Base-by-base conservation (phyloP, 53 echinoderm and acorn worm genomes). In the Echinarachnius parma region DNA sequence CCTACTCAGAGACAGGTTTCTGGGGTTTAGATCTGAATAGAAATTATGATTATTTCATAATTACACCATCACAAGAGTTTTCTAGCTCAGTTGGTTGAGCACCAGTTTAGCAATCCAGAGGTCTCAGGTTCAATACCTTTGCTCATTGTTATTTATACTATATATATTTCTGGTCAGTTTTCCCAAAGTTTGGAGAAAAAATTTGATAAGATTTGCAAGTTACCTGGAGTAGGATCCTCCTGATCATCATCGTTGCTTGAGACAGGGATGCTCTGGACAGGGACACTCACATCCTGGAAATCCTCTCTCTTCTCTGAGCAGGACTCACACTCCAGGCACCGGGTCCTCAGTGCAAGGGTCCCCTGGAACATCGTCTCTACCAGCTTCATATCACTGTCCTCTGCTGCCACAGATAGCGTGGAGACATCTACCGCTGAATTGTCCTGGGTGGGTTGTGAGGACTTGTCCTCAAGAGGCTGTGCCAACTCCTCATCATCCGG, bases 201-300 rank as follows among this genome's bases (percentile, higher is more conserved):
- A n/a, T n/a, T n/a, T n/a, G n/a, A n/a, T n/a, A n/a, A n/a, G n/a
- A n/a, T n/a, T n/a, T n/a, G n/a, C n/a, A n/a, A n/a, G n/a, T n/a
- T n/a, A 89, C 89, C 89, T 64, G 87, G 72, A 23, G 44, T 29
- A 13, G 64, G 39, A 11, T 72, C 78, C 36, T 77, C 84, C 10
- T 84, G 67, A 5, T 84, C 84, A 8, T 77, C 81, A 2, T 60
- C 75, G 23, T 57, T 56, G 11, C 30, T 62, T 26, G 23, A 48
- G 28, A 58, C 48, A 14, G 66, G 59, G n/a, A 86, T 75, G 32
- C 77, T 80, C 37, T 88, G 91, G 20, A 98, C 91, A 1, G 98
- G 92, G 15, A 98, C 81, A 21, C 98, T 92, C 44, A 98, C 79
- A 34, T 98, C 98, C 48, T 98, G 98, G 56, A 98, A 98, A 26